Evolutionary conservation across 2,113 vertebrate genomes (phyloP), one percentile per base, ranked within the genome.

Genomic region (Gasterosteus aculeatus): DNA sequence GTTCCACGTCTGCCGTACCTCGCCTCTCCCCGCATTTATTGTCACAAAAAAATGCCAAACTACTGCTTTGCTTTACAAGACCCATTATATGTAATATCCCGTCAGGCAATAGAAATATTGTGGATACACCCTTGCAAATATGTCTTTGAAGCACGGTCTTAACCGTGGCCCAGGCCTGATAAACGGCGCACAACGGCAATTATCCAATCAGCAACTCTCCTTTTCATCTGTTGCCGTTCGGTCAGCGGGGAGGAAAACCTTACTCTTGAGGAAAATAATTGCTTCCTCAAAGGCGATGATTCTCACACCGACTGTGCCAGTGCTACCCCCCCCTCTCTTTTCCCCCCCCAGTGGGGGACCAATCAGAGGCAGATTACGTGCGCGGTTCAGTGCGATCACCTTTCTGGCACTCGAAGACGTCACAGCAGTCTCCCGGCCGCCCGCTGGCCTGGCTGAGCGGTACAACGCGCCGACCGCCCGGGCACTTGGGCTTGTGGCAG

Each of bases 371-470:
- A 51, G 75, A 63, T 33, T 46, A 65, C 64, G 58, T 31, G 72
- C 57, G 39, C 51, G 42, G 42, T 58, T 73, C 31, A 41, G 71
- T 22, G 53, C 16, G 85, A 79, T 92, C 89, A 95, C 95, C 94
- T 95, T 90, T 94, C 72, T 93, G 92, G 85, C 95, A 95, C 77
- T 92, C 91, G 19, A 88, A 92, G 38, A 86, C 62, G 15, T 93
- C 87, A 49, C 95, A 95, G 85, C 95, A 95, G 87, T 94, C 90
- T 74, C 94, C 95, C 3, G 93, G 93, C 39, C 80, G 88, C 9
- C 94, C 94, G 4, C 80, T 90, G 68, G 91, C 93, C 78, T 92
- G 84, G 31, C 71, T 87, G 57, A 94, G 61, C 1, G 69, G 58
- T 22, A 89, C 78, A 1, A 77, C 71, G 14, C 89, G 91, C 64